Evolutionary conservation across 2,888 invertebrate species (phyloP).

Genomic region (Patella depressa): DNA sequence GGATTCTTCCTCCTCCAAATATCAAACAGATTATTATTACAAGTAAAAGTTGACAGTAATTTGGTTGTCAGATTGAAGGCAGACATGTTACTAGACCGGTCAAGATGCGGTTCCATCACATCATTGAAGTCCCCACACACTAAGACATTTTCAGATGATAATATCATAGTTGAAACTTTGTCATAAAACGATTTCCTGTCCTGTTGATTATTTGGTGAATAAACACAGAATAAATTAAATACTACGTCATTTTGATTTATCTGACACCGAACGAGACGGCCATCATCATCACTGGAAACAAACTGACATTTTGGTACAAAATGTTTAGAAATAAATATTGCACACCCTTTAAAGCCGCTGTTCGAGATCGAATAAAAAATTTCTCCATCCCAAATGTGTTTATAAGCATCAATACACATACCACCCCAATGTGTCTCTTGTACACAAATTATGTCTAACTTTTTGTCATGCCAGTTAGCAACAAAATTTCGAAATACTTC

Average conservation of each 20-base stretch:
- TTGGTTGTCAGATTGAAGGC: background rate
- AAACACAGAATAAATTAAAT: background rate
- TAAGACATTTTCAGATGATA: background rate
- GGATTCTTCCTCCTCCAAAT: slow-evolving; percentile 1
- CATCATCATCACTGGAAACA: background rate
- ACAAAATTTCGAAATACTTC: background rate
- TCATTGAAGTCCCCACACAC: background rate
- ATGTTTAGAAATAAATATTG: background rate
- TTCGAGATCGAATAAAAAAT: background rate
- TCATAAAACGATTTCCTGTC: background rate
- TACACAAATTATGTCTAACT: background rate
- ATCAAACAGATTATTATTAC: background rate
- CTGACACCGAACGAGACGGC: background rate
- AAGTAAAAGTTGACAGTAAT: background rate
- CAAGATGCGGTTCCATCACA: background rate
- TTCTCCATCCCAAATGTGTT: background rate
- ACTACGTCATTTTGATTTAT: background rate
- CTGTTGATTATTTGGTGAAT: background rate
- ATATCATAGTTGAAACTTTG: background rate
- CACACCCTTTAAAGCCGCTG: background rate
- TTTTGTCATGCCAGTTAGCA: background rate
- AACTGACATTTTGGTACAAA: background rate
- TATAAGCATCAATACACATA: background rate
- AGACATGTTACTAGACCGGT: background rate
- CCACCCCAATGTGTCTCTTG: background rate